These are phyloP conservation scores for Conistra vaccinii DNA, from an alignment of 2,888 invertebrate species.

Conservation along the genomic window DNA sequence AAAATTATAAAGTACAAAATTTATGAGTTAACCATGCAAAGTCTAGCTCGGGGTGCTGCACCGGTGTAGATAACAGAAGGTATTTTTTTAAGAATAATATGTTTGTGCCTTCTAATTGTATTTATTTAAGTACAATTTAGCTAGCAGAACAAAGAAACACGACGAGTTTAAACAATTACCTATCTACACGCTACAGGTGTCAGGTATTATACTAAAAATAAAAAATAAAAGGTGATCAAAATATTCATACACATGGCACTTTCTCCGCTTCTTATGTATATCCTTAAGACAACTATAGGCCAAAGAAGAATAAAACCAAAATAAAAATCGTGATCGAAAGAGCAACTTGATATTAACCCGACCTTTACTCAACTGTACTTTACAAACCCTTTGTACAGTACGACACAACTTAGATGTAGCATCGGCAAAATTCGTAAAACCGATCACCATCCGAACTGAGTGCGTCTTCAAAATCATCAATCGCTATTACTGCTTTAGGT, in stretches of 20 bases:
- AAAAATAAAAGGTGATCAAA: background rate
- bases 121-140: background rate
- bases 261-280: too few relatives aligned
- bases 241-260: background rate
- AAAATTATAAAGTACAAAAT: too few relatives aligned
- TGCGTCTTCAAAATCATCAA: too few relatives aligned
- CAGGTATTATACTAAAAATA: background rate
- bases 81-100: background rate
- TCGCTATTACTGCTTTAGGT: too few relatives aligned
- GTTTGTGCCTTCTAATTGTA: background rate
- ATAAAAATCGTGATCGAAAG: constrained; percentile 40
- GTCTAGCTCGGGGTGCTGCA: too few relatives aligned
- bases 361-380: constrained; percentile 68
- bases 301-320: background rate
- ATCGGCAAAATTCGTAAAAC: too few relatives aligned
- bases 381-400: constrained; percentile 64
- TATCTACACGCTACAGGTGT: background rate
- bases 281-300: background rate
- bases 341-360: constrained; percentile 54
- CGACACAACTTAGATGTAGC: too few relatives aligned
- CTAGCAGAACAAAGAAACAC: background rate
- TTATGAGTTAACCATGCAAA: too few relatives aligned
- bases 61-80: too few relatives aligned
- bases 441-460: too few relatives aligned
- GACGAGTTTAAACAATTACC: background rate